These are phyloP conservation scores for Bubalus kerabau DNA, from an alignment of 2,113 vertebrate genomes.

Conservation along the genomic window DNA sequence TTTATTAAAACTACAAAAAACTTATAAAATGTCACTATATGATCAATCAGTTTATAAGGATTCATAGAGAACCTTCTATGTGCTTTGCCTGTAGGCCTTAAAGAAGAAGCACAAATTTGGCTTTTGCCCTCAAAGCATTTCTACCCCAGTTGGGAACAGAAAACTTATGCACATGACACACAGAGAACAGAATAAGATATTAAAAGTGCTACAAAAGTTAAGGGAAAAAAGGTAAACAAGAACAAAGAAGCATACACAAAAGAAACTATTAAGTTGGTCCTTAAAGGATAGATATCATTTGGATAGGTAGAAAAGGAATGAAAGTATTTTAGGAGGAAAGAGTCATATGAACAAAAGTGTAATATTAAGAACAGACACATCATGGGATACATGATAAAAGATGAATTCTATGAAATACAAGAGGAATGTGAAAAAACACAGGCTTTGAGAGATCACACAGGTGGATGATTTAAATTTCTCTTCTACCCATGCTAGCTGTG, in stretches of 20 bases:
- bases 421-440: background rate
- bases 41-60: background rate
- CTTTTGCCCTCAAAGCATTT: background rate
- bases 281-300: background rate
- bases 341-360: background rate
- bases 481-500: background rate
- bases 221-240: background rate
- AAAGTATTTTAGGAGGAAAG: background rate
- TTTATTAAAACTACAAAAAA: background rate
- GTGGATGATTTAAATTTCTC: constrained; percentile 8
- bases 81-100: background rate
- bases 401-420: background rate
- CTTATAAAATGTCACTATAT: background rate
- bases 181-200: background rate
- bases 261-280: background rate
- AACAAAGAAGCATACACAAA: background rate
- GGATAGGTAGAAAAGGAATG: background rate
- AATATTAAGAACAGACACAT: background rate
- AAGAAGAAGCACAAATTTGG: background rate
- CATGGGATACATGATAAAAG: background rate
- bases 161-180: background rate
- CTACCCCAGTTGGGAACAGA: background rate
- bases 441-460: background rate
- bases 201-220: background rate
- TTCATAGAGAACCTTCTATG: background rate